phyloP scores from a whole-genome alignment of 2,797 vertebrate genomes.

The Schizothorax lantsangensis region DNA sequence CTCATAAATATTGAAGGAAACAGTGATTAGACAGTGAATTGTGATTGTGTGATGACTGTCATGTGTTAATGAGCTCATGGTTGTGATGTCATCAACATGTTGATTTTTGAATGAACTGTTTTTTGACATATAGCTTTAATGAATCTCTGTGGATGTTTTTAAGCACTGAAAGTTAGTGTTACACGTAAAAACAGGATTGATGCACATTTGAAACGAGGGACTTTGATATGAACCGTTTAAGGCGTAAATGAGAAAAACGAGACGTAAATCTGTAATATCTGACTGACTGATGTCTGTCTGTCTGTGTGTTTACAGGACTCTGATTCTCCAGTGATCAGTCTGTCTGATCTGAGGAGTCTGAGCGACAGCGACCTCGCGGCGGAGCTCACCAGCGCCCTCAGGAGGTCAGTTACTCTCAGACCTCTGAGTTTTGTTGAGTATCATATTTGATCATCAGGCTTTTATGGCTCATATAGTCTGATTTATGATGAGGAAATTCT shows the following conservation, averaged over 20 bases:
- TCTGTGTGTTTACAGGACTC: slow-evolving; percentile 75
- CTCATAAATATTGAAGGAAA: background rate
- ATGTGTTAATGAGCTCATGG: background rate
- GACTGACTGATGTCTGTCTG: slow-evolving; percentile 9
- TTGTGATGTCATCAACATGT: background rate
- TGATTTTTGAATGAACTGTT: background rate
- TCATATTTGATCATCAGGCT: background rate
- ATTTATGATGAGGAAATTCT: background rate
- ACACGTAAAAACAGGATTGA: background rate
- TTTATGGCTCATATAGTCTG: background rate
- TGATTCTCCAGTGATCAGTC: slow-evolving; percentile 71
- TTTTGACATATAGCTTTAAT: background rate
- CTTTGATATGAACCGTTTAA: background rate
- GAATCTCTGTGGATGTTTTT: background rate
- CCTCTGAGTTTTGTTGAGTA: slow-evolving; percentile 28
- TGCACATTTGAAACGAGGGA: background rate
- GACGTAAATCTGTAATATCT: background rate
- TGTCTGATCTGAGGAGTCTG: slow-evolving; percentile 78
- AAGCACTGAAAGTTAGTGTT: background rate
- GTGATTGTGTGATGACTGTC: background rate
- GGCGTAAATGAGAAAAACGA: too few species aligned
- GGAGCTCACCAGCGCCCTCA: slow-evolving; percentile 81
- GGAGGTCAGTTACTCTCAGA: slow-evolving; percentile 70
- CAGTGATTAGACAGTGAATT: background rate
- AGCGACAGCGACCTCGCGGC: slow-evolving; percentile 80